These are phyloP conservation scores for Pheosia gnoma DNA, from an alignment of 2,888 invertebrate genomes.

Conservation along the genomic window DNA sequence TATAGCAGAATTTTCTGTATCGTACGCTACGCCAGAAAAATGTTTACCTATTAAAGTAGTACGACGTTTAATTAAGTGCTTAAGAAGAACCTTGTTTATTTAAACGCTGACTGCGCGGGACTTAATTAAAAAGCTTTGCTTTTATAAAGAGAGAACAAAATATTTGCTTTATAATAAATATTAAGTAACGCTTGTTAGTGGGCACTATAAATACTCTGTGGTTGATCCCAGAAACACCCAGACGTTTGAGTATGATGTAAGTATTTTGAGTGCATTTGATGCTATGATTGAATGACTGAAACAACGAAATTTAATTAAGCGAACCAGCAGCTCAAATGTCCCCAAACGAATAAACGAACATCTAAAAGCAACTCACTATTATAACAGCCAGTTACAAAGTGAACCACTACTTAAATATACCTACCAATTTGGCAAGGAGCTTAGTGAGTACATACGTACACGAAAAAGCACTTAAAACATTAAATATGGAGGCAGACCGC, in stretches of 20 bases:
- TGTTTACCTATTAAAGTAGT: neutral
- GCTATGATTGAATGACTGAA: no score
- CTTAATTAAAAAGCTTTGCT: no score
- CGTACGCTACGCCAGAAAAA: neutral
- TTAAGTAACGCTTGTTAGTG: no score
- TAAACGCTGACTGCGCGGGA: no score
- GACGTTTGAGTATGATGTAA: no score
- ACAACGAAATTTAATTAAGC: no score
- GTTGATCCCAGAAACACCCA: no score
- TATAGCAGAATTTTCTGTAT: slow-evolving; percentile 12
- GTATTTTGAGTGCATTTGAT: no score
- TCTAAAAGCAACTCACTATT: slow-evolving; percentile 7
- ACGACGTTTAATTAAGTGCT: neutral
- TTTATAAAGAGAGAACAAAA: no score
- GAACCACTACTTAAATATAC: slow-evolving; percentile 34
- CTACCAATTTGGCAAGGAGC: slow-evolving; percentile 32
- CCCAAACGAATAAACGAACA: neutral
- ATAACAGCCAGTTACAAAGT: slow-evolving; percentile 31
- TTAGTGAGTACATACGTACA: slow-evolving; percentile 57
- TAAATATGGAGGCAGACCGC: slow-evolving; percentile 67
- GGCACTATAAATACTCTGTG: no score
- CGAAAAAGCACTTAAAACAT: slow-evolving; percentile 74
- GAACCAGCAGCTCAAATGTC: no score
- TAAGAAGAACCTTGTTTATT: neutral
- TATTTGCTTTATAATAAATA: no score